A percentile compares a stretch with the other conserved stretches of the same genome.
Evolutionary conservation across 2,888 invertebrate species (phyloP).

Genomic region (Ceraclea dissimilis): DNA sequence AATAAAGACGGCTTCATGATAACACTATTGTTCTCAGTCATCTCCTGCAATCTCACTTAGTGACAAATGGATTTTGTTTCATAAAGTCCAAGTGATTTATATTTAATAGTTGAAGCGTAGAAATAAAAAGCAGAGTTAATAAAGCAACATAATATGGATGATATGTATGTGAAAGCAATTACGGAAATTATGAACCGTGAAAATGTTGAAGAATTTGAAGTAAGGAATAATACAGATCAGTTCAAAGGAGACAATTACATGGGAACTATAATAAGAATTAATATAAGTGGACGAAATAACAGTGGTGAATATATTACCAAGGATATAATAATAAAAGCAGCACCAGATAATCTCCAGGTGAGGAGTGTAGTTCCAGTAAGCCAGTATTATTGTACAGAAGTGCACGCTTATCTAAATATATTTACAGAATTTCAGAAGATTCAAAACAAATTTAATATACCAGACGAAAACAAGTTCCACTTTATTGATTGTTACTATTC

Average conservation of each 20-base stretch:
- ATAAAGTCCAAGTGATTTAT: too few relatives aligned
- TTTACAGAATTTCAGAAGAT: slow-evolving; percentile 1
- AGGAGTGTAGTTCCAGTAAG: slow-evolving; percentile 1
- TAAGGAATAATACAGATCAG: neutral
- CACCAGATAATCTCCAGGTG: neutral
- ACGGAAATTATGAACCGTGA: neutral
- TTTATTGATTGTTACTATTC: slow-evolving; percentile 9
- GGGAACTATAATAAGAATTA: slow-evolving; percentile 7
- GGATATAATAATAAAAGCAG: slow-evolving; percentile 11
- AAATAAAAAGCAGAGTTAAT: too few relatives aligned
- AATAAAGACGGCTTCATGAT: too few relatives aligned
- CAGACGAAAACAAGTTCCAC: neutral
- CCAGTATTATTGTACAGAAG: slow-evolving; percentile 7
- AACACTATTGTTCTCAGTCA: too few relatives aligned
- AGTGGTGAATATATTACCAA: neutral
- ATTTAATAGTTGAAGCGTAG: too few relatives aligned
- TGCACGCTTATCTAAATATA: slow-evolving; percentile 8
- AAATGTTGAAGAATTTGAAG: neutral
- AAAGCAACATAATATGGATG: too few relatives aligned
- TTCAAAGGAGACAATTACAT: slow-evolving; percentile 14
- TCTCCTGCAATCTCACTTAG: too few relatives aligned
- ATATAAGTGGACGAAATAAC: slow-evolving; percentile 7
- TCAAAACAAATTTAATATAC: slow-evolving; percentile 2
- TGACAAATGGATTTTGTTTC: too few relatives aligned
- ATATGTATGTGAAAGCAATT: too few relatives aligned